Evolutionary conservation across 2,888 invertebrate genomes (phyloP).

Genomic region (Xiphydria camelus): DNA sequence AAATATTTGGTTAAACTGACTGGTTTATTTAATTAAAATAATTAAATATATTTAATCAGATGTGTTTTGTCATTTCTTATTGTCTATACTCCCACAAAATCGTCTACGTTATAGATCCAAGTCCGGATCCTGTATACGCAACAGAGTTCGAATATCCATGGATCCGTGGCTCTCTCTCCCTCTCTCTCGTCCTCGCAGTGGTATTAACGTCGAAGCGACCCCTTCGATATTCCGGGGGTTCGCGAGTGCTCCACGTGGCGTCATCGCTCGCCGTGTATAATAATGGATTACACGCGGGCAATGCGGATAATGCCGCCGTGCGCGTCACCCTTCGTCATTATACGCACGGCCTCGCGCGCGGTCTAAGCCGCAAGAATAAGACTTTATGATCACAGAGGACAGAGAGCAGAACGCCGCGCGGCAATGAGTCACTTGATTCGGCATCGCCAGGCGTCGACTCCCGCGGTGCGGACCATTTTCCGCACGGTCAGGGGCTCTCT

Average conservation of each 20-base stretch:
- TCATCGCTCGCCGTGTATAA: conserved; percentile 33
- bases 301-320: conserved; percentile 28
- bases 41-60: no score
- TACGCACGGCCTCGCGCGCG: conserved; percentile 27
- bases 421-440: conserved; percentile 28
- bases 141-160: no score
- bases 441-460: conserved; percentile 23
- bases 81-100: no score
- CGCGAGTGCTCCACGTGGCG: conserved; percentile 24
- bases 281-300: conserved; percentile 44
- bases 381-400: conserved; percentile 32
- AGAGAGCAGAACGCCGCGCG: conserved; percentile 2
- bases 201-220: conserved; percentile 8
- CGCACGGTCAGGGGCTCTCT: conserved; percentile 1
- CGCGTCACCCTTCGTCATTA: conserved; percentile 27
- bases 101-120: no score
- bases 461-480: conserved; percentile 18
- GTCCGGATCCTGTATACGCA: no score
- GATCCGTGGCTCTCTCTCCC: no score
- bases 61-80: no score
- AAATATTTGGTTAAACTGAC: no score
- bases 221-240: conserved; percentile 33
- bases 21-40: no score
- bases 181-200: no score
- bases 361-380: conserved; percentile 36